Evolutionary conservation across 92 coral and sea anemone species (phyloP), one percentile per base, ranked within the genome.

Genomic region (Chrysogorgia sp.): DNA sequence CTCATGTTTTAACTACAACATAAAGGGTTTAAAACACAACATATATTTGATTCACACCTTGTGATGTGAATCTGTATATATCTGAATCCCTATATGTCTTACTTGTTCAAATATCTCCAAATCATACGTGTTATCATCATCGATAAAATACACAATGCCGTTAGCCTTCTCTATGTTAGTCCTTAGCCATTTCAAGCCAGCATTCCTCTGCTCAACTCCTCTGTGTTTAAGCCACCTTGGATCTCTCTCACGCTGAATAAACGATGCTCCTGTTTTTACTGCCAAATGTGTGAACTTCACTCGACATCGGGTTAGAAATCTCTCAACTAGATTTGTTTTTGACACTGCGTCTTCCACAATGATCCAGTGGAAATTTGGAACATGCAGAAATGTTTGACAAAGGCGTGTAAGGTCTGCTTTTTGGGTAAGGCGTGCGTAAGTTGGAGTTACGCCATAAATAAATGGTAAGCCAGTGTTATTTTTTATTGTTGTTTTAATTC

Each of bases 91-190:
- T 28, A 57, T 21, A 57, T 57, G 9, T 28, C 92, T 68, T 47
- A 94, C 98, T 91, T 92, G 96, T 62, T 94, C 92, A 89, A 94
- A 94, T 71, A 94, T 78, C 58, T 79, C 90, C 22, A 94, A 56
- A 79, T 94, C 96, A 77, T 94, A 94, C 10, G 98, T 94, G 58
- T 94, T 94, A 35, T 94, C 98, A 83, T 94, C 98, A 81, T 94
- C 98, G 58, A 93, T 96, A 85, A 94, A 91, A 75, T 94, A 94
- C 15, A 91, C 91, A 29, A 94, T 97, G 31, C 96, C 98, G 31
- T 80, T 82, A 62, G 78, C 60, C 25, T 58, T 60, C 34, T 52
- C 34, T 81, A 82, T 76, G 74, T 85, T 64, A 22, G 83, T 62
- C 62, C 97, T 75, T 13, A 94, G 74, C 98, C 98, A 94, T 28